phyloP scores from a whole-genome alignment of 2,113 vertebrate genomes.

The Prunella fulvescens region DNA sequence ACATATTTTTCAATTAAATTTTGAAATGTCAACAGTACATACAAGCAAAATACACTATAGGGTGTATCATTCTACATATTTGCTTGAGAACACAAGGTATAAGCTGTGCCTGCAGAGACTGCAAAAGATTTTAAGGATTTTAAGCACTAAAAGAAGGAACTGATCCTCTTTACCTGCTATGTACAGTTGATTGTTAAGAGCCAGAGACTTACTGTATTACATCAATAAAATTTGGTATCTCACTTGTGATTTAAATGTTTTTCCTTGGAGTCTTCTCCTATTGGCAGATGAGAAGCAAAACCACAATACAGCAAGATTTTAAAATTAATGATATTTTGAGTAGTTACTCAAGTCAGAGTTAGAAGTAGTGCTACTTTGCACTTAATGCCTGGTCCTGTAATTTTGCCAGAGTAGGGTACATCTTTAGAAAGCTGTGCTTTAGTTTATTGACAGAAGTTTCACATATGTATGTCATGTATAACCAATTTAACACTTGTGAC shows the following conservation, averaged over 20 bases:
- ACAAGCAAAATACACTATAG: not conserved
- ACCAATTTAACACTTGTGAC: not conserved
- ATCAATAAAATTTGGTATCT: not conserved
- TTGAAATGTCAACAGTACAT: not conserved
- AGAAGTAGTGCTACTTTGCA: not conserved
- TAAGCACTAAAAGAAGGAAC: not conserved
- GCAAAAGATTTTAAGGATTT: not conserved
- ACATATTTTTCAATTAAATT: not conserved
- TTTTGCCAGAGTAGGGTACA: not conserved
- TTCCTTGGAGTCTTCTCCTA: not conserved
- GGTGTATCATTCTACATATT: not conserved
- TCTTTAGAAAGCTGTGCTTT: not conserved
- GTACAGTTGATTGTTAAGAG: not conserved
- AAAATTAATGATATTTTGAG: accelerated
- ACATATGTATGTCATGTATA: not conserved
- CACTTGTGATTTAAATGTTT: not conserved
- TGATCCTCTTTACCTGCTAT: not conserved
- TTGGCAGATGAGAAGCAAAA: not conserved
- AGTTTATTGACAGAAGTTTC: not conserved
- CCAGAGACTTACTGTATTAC: not conserved
- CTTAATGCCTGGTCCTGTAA: not conserved
- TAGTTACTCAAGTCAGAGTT: not conserved
- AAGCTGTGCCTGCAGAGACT: not conserved
- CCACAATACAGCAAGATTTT: not conserved
- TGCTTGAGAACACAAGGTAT: not conserved